Evolutionary conservation across 1,140 invertebrate genomes (phyloP).

Genomic region (Lasioglossum albipes): DNA sequence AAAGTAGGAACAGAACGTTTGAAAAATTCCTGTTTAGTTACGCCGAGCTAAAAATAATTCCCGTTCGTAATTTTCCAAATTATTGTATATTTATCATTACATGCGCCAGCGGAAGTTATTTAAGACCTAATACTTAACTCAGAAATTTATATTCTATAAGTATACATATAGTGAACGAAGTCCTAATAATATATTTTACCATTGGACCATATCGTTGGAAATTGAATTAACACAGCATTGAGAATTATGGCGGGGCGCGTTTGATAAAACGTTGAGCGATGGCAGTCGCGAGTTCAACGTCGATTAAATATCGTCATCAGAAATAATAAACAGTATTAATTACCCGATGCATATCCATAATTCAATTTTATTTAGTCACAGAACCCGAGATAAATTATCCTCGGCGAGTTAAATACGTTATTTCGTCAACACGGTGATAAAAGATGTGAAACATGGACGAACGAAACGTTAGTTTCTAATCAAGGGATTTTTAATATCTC

Average conservation of each 20-base stretch:
- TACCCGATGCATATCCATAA: neutral
- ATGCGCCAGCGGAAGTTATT: no score
- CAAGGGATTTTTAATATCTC: neutral
- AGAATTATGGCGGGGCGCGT: neutral
- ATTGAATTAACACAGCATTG: neutral
- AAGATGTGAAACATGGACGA: neutral
- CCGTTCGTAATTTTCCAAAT: no score
- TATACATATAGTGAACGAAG: no score
- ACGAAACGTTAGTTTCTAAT: neutral
- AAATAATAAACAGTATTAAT: constrained; percentile 31
- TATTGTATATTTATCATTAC: no score
- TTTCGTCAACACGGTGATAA: neutral
- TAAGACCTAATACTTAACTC: neutral
- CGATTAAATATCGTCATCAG: constrained; percentile 1
- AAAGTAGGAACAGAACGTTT: neutral
- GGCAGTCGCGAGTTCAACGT: constrained; percentile 2
- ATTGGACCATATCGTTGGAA: neutral
- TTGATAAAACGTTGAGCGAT: neutral
- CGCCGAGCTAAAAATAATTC: no score
- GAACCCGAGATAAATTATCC: constrained; percentile 10
- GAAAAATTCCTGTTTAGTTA: no score
- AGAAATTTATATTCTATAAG: neutral
- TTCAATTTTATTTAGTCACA: constrained; percentile 27
- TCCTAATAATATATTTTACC: no score
- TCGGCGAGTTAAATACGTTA: neutral